These are phyloP conservation scores for Netelia virgata DNA, from an alignment of 2,888 invertebrate species.

Conservation along the genomic window DNA sequence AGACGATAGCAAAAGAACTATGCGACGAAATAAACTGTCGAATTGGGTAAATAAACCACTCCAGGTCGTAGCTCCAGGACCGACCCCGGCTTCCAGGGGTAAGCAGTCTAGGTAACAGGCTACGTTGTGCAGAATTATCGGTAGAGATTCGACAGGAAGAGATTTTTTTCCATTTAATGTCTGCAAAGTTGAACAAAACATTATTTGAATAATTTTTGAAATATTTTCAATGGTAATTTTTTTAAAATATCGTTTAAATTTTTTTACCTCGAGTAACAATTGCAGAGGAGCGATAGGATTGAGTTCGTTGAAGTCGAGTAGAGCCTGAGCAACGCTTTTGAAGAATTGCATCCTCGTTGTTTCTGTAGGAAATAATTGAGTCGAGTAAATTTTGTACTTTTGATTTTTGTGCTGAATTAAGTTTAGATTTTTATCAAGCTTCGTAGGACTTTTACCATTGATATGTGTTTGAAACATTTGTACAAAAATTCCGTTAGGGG, in stretches of 20 bases:
- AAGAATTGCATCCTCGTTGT: conserved; percentile 93
- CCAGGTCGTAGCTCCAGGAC: conserved; percentile 91
- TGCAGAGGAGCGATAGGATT: conserved; percentile 98
- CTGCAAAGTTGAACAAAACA: conserved; percentile 82
- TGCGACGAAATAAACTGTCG: conserved; percentile 93
- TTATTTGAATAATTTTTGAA: conserved; percentile 36
- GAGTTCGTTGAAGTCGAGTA: conserved; percentile 98
- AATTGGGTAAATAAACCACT: conserved; percentile 93
- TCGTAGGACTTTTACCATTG: conserved; percentile 87
- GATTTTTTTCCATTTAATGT: conserved; percentile 92
- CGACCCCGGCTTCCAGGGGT: conserved; percentile 92
- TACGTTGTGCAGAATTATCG: conserved; percentile 94
- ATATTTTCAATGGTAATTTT: background rate
- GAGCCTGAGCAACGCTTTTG: conserved; percentile 96
- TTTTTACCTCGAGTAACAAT: conserved; percentile 91
- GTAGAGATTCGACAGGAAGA: conserved; percentile 89
- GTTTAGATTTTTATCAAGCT: conserved; percentile 39
- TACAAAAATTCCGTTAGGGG: conserved; percentile 98
- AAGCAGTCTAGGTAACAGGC: conserved; percentile 97
- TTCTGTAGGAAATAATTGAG: conserved; percentile 85
- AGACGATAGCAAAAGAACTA: conserved; percentile 89
- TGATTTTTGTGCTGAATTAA: no score
- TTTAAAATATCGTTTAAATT: background rate
- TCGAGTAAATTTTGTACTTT: conserved; percentile 6
- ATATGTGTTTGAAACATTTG: conserved; percentile 97